Base-by-base conservation (phyloP, 2,113 vertebrate genomes). In the Micronycteris hirsuta region DNA sequence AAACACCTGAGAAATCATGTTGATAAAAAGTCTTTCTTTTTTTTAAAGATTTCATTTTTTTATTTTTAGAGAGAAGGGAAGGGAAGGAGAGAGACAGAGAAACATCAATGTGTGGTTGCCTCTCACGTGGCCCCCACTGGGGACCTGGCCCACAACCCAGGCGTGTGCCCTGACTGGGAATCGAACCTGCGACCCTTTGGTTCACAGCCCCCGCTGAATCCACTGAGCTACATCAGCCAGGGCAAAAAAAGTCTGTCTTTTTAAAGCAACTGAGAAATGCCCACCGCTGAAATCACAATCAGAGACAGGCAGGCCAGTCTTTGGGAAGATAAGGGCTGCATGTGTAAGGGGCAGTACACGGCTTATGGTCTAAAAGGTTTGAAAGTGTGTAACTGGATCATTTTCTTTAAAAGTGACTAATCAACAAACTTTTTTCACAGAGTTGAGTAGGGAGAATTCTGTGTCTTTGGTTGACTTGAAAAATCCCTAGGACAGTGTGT, bases 401-500 rank as follows among this genome's bases (percentile, higher is more conserved):
- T 95, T 95, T 87, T 94, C 81, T 95, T 87, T 73, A 80, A 89
- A 16, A 52, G 71, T 76, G 88, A 97, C 95, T 96, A 97, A 96
- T n/a, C 65, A 90, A 94, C 41, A 97, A 98, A 94, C 2, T 0
- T 88, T 88, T 97, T 96, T 96, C 93, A 96, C 87, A 93, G 81
- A 91, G 96, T 76, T 95, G 78, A 97, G 56, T 7, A 97, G 91
- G 97, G 49, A 54, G 52, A 97, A 97, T 93, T 43, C 86, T 98
- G 80, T 86, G 89, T 97, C 96, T 86, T 97, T 89, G 97, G 96
- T 86, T 71, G 54, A 97, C 82, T 4, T 52, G 92, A 97, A 97
- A 76, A 97, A 97, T 95, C 77, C 98, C 89, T 84, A 33, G 87
- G 96, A 97, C 89, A 94, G 54, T 92, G 70, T 97, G 96, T 92